These are phyloP conservation scores for Microtus montanus DNA, from an alignment of 2,113 vertebrate species.

Conservation along the genomic window DNA sequence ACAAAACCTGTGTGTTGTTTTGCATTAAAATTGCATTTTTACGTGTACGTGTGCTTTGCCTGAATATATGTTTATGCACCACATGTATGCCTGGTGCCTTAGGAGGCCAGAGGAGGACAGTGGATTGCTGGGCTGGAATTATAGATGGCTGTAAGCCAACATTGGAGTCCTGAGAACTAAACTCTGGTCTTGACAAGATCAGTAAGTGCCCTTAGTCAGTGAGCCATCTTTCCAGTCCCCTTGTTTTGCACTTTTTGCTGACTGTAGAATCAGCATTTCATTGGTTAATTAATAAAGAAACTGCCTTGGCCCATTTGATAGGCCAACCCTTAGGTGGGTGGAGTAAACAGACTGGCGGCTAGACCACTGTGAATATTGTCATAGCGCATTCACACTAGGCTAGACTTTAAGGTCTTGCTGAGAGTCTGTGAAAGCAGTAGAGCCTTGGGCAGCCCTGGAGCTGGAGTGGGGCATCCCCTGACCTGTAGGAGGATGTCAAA, in stretches of 20 bases:
- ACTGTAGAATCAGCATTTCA: too few relatives aligned
- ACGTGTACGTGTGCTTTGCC: background rate
- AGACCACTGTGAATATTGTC: background rate
- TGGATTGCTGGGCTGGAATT: background rate
- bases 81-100: background rate
- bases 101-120: background rate
- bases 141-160: background rate
- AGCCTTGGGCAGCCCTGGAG: too few relatives aligned
- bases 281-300: too few relatives aligned
- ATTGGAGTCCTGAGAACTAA: background rate
- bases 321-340: too few relatives aligned
- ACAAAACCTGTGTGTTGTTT: background rate
- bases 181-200: background rate
- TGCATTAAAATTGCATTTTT: background rate
- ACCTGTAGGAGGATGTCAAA: background rate
- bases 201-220: too few relatives aligned
- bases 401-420: background rate
- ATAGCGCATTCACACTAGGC: background rate
- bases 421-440: background rate
- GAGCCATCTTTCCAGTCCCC: too few relatives aligned
- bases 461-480: fast-evolving
- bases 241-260: background rate
- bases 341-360: too few relatives aligned
- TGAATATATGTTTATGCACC: background rate
- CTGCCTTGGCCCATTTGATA: too few relatives aligned